A percentile compares a stretch with the other conserved stretches of the same genome.
Conservation (phyloP, 2,888 invertebrate species). For the Callyntrura sp. region DNA sequence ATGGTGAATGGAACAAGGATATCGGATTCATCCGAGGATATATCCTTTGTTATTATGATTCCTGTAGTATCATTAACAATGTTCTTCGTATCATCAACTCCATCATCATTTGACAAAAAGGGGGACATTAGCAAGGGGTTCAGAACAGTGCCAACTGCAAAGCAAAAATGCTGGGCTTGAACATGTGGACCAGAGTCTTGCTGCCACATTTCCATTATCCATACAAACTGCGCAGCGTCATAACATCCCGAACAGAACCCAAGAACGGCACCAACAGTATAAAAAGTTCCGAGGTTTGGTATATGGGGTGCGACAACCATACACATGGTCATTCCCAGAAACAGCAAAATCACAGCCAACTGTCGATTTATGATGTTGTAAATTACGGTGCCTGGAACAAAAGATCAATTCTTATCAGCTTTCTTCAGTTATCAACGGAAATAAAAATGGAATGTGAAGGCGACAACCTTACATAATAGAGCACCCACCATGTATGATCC, state of each 20-base stretch:
- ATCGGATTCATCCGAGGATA: slow-evolving; percentile 34
- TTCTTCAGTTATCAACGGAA: too few relatives aligned
- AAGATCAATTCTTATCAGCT: not conserved
- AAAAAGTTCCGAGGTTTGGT: slow-evolving; percentile 72
- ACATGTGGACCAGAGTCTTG: slow-evolving; percentile 70
- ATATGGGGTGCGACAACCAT: slow-evolving; percentile 69
- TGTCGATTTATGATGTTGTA: slow-evolving; percentile 79
- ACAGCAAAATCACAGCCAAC: slow-evolving; percentile 49
- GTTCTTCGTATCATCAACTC: too few relatives aligned
- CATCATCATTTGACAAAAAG: slow-evolving; percentile 64
- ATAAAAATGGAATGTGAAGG: too few relatives aligned
- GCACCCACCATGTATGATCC: slow-evolving; percentile 69
- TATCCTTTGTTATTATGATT: slow-evolving; percentile 1
- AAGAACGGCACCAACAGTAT: slow-evolving; percentile 58
- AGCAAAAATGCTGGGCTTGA: slow-evolving; percentile 79
- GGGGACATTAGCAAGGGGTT: slow-evolving; percentile 73
- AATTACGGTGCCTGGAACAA: slow-evolving; percentile 74
- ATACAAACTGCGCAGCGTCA: slow-evolving; percentile 77
- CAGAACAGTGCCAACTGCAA: slow-evolving; percentile 72
- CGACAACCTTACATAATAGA: slow-evolving; percentile 71
- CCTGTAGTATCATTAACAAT: too few relatives aligned
- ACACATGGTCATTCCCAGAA: slow-evolving; percentile 58
- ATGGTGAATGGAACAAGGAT: slow-evolving; percentile 79
- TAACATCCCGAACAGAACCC: slow-evolving; percentile 77
- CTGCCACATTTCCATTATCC: slow-evolving; percentile 81